These are phyloP conservation scores for Garrulus glandarius DNA, from an alignment of 2,797 vertebrate species.

Conservation along the genomic window DNA sequence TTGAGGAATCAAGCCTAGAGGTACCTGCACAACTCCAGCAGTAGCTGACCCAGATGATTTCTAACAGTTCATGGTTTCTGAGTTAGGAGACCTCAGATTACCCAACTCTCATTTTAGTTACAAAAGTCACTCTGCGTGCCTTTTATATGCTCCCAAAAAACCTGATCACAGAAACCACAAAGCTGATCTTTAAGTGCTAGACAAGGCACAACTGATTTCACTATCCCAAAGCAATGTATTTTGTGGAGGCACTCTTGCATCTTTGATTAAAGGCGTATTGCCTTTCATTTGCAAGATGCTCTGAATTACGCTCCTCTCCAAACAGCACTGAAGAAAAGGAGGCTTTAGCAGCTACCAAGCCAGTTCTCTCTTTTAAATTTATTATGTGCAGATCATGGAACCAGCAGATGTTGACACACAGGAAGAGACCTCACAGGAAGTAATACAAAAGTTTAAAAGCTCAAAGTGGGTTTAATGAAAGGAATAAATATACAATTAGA, in stretches of 20 bases:
- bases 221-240: neutral
- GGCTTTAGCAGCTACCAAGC: neutral
- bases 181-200: neutral
- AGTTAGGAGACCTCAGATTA: neutral
- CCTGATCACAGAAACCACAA: neutral
- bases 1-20: neutral
- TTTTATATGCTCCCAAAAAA: neutral
- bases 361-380: conserved; percentile 20
- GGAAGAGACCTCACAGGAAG: neutral
- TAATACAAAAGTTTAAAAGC: neutral
- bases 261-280: neutral
- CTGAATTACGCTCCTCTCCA: neutral
- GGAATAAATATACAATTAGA: conserved; percentile 45
- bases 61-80: neutral
- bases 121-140: neutral
- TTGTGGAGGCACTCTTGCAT: accelerated
- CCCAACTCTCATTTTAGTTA: neutral
- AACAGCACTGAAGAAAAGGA: conserved; percentile 7
- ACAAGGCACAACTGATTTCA: neutral
- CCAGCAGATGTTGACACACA: neutral
- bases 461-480: conserved; percentile 35
- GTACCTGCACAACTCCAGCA: neutral
- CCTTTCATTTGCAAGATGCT: neutral
- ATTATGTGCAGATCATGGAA: neutral
- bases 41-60: neutral